Base-by-base conservation (phyloP, 2,888 invertebrate genomes). In the Chrysolina oricalcia region DNA sequence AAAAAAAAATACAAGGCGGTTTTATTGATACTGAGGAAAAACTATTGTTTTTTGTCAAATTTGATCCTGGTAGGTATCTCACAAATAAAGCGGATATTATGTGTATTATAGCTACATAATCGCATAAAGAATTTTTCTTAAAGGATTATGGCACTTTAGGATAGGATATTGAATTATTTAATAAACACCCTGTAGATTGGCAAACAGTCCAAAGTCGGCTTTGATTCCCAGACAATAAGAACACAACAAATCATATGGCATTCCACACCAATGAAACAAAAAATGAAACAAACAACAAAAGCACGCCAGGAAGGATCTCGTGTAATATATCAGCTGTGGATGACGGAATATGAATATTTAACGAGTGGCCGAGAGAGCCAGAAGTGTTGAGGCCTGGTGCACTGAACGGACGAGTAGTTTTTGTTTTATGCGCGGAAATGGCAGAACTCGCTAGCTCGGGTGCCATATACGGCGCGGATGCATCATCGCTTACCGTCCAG, bases 381-480 rank as follows among this genome's bases (percentile, higher is more conserved):
- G 66, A 35, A 48, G 66, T 74, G 75, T 74, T 69, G 75, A 73
- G 74, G 76, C 74, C 74, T 79, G 73, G 79, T 76, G 77, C 79
- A 77, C 72, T 77, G 79, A 79, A 79, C 79, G 74, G 75, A 74
- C 73, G 75, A 76, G 77, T 70, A 72, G 74, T 77, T 76, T 72
- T 75, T 65, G 73, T 76, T 74, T 74, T 79, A 75, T 73, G 73
- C 70, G 46, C 72, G 77, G 75, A 75, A 78, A 74, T 70, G 69
- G 68, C 56, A 68, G 69, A 76, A 78, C 78, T 71, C 74, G 75
- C 73, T 75, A 67, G 67, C 69, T 73, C 77, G 69, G 70, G 75
- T 70, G 74, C 80, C 80, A 79, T 80, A 77, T 80, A 80, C 72
- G 80, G 80, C 66, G 40, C 71, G 78, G 75, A 78, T 77, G 74